Conservation (phyloP, 2,113 vertebrate genomes). For the Pogonocichla stellata region DNA sequence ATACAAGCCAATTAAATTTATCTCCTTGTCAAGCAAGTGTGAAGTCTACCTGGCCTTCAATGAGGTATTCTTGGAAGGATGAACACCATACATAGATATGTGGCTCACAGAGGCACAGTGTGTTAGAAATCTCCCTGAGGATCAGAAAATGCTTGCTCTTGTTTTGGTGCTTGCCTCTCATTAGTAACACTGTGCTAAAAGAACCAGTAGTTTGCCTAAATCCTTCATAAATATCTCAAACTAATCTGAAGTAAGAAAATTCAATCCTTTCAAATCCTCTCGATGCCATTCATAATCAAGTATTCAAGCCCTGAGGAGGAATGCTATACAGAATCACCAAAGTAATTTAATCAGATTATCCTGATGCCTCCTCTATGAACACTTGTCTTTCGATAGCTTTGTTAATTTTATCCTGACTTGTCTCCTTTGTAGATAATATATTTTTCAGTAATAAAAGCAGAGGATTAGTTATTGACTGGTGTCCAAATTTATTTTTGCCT, state of each 20-base stretch:
- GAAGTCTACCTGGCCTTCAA: not conserved
- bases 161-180: not conserved
- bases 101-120: not conserved
- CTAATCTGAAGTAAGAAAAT: not conserved
- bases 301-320: not conserved
- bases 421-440: not conserved
- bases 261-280: not conserved
- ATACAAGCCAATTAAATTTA: not conserved
- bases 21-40: not conserved
- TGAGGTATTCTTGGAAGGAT: not conserved
- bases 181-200: not conserved
- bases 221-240: slow-evolving; percentile 1
- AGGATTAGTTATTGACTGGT: not conserved
- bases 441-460: not conserved
- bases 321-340: not conserved
- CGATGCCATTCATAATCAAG: not conserved
- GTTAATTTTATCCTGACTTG: not conserved
- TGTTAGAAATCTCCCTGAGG: not conserved
- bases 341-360: not conserved
- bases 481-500: not conserved
- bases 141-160: not conserved
- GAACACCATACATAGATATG: accelerated
- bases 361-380: not conserved
- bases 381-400: not conserved
- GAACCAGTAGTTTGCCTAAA: not conserved